Percentiles rank a stretch among this genome's conserved stretches.
phyloP scores from a whole-genome alignment of 1,140 invertebrate species.

The Aphaenogaster ashmeadi region DNA sequence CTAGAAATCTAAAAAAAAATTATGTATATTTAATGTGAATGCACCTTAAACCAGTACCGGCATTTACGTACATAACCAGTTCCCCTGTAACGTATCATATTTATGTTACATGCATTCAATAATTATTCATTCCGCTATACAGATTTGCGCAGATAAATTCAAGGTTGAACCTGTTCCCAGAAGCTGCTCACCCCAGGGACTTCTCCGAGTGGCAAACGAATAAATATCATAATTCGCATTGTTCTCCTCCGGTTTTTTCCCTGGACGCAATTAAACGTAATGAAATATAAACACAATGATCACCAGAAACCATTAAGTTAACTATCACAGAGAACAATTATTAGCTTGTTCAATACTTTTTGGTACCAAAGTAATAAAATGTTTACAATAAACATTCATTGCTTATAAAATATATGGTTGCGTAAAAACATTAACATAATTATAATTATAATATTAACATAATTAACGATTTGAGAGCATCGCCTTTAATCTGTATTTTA shows the following conservation, averaged over 20 bases:
- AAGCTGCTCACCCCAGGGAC: slow-evolving; percentile 65
- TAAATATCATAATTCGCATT: slow-evolving; percentile 87
- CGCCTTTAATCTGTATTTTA: slow-evolving; percentile 5
- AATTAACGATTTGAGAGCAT: neutral
- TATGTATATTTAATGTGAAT: slow-evolving; percentile 53
- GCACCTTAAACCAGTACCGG: slow-evolving; percentile 61
- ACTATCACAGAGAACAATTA: slow-evolving; percentile 9
- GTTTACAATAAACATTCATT: neutral
- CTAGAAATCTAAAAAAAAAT: neutral
- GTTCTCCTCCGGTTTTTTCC: slow-evolving; percentile 83
- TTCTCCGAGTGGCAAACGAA: slow-evolving; percentile 81
- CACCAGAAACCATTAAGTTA: slow-evolving; percentile 78
- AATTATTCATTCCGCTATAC: slow-evolving; percentile 75
- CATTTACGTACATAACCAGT: slow-evolving; percentile 67
- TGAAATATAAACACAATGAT: slow-evolving; percentile 86
- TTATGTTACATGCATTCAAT: slow-evolving; percentile 75
- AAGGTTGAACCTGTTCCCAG: slow-evolving; percentile 72
- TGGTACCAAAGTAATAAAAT: neutral
- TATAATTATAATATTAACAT: neutral
- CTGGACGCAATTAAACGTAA: slow-evolving; percentile 86
- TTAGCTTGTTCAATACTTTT: slow-evolving; percentile 13
- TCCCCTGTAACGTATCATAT: slow-evolving; percentile 67
- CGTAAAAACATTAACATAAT: neutral
- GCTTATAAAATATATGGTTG: neutral
- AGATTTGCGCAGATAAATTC: slow-evolving; percentile 74